These are phyloP conservation scores for Oscheius myriophilus DNA, from an alignment of 2,888 invertebrate genomes.

Conservation along the genomic window DNA sequence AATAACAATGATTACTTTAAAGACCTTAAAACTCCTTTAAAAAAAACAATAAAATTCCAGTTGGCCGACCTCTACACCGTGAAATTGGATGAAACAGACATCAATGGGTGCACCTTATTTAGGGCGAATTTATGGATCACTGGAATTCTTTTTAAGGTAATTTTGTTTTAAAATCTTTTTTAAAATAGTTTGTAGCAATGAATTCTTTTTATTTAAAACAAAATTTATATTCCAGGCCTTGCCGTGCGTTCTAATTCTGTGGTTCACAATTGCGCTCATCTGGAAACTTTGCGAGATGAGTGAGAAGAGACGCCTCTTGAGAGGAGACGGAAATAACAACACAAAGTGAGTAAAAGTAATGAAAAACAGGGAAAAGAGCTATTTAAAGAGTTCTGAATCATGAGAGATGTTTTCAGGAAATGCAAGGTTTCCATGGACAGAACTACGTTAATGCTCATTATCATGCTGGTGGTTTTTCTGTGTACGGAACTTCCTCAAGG, in stretches of 20 bases:
- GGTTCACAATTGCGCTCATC: conserved; percentile 59
- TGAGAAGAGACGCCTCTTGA: conserved; percentile 48
- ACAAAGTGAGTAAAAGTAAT: conserved; percentile 14
- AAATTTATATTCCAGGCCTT: conserved; percentile 41
- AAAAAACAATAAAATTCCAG: conserved; percentile 31
- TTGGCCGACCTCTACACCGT: conserved; percentile 48
- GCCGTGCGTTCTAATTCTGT: conserved; percentile 56
- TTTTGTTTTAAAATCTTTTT: not conserved
- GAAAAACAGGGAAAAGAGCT: conserved; percentile 1
- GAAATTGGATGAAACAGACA: conserved; percentile 44
- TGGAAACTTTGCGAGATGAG: conserved; percentile 58
- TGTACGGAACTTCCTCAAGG: conserved; percentile 62
- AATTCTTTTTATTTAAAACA: not conserved
- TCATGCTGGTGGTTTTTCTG: conserved; percentile 59
- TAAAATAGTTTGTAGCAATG: not conserved
- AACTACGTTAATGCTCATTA: conserved; percentile 60
- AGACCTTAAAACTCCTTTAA: not conserved
- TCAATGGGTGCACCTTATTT: conserved; percentile 63
- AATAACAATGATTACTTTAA: not conserved
- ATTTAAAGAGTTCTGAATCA: too few relatives aligned
- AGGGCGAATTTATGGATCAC: conserved; percentile 69
- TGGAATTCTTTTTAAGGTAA: conserved; percentile 67
- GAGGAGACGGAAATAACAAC: conserved; percentile 40
- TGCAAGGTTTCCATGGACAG: conserved; percentile 40
- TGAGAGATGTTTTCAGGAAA: not conserved